phyloP scores from a whole-genome alignment of 2,113 vertebrate genomes.

The Eptesicus fuscus region DNA sequence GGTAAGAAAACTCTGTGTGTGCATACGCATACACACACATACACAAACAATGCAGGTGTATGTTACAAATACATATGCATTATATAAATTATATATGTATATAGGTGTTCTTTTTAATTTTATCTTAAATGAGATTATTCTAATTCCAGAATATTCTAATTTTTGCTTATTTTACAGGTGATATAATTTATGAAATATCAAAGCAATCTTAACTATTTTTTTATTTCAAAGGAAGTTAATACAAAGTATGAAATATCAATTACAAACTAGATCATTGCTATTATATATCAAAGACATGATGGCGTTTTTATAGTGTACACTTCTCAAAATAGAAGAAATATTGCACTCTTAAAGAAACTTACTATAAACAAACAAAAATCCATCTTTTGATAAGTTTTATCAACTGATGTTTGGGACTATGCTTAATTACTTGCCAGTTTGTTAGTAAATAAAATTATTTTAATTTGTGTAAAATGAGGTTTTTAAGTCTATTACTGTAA shows the following conservation, averaged over 20 bases:
- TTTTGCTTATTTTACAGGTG: neutral
- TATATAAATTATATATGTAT: too few species aligned
- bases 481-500: neutral
- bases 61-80: neutral
- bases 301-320: neutral
- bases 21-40: accelerated
- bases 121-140: neutral
- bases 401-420: neutral
- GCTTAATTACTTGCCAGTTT: neutral
- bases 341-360: neutral
- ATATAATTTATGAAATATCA: neutral
- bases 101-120: neutral
- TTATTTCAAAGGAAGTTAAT: conserved; percentile 37
- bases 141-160: neutral
- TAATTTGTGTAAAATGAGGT: neutral
- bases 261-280: neutral
- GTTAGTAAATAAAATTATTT: neutral
- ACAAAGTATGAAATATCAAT: conserved; percentile 44
- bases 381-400: neutral
- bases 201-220: neutral
- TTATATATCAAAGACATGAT: neutral
- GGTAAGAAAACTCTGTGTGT: conserved; percentile 76
- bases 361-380: neutral
- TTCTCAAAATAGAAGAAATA: neutral
- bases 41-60: neutral